These are phyloP conservation scores for Melanotaenia pygmaea DNA, from an alignment of 2,797 vertebrate species.

Conservation along the genomic window DNA sequence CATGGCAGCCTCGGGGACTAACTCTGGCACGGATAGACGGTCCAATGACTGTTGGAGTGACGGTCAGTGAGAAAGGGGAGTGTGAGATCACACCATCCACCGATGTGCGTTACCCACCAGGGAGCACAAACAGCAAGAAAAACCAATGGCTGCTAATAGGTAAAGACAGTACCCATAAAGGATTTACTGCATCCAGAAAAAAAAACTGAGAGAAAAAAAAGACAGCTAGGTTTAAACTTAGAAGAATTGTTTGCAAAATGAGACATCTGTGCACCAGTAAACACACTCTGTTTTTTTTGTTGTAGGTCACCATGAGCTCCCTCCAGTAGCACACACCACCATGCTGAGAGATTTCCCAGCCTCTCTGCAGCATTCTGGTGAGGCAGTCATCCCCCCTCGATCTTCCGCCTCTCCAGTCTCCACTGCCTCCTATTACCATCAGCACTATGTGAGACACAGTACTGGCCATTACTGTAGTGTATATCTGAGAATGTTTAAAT, in stretches of 20 bases:
- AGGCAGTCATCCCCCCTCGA: slow-evolving; percentile 81
- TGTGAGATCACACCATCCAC: slow-evolving; percentile 92
- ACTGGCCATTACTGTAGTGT: neutral
- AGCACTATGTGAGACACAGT: slow-evolving; percentile 82
- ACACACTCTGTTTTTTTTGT: slow-evolving; percentile 28
- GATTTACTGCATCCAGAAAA: neutral
- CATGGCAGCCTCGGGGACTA: slow-evolving; percentile 90
- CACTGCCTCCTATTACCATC: slow-evolving; percentile 60
- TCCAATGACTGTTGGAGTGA: slow-evolving; percentile 90
- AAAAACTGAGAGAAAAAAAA: too few relatives aligned
- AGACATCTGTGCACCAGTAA: neutral
- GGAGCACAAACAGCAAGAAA: slow-evolving; percentile 83
- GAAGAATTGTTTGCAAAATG: neutral
- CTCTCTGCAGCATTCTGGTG: slow-evolving; percentile 80
- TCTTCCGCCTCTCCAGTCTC: slow-evolving; percentile 51
- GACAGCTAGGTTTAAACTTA: neutral
- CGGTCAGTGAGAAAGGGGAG: slow-evolving; percentile 87
- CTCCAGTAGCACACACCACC: slow-evolving; percentile 94
- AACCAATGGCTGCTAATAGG: slow-evolving; percentile 98
- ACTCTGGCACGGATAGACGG: slow-evolving; percentile 89
- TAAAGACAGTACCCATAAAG: slow-evolving; percentile 55
- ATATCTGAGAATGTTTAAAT: neutral
- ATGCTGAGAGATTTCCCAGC: slow-evolving; percentile 91
- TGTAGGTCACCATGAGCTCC: slow-evolving; percentile 93
- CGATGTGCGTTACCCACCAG: slow-evolving; percentile 89